These are phyloP conservation scores for Clarias pachynema DNA, from an alignment of 2,797 vertebrate genomes.

Conservation along the genomic window DNA sequence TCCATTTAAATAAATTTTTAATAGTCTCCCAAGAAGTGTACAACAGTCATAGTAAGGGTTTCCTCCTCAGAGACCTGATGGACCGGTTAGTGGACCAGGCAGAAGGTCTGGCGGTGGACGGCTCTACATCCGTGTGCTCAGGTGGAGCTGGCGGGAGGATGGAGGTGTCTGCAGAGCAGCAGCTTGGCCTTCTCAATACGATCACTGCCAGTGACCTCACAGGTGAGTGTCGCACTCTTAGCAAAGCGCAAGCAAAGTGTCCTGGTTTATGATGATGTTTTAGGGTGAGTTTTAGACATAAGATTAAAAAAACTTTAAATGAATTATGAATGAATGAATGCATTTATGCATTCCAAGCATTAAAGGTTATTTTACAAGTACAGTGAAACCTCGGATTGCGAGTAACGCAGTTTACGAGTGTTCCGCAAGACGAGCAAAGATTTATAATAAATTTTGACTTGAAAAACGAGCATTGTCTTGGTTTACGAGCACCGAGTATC, in stretches of 20 bases:
- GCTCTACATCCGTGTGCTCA: conserved; percentile 85
- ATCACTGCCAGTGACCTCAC: conserved; percentile 95
- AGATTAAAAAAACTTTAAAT: not conserved
- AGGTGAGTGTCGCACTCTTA: conserved; percentile 71
- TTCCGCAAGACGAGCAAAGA: no score
- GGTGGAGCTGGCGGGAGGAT: conserved; percentile 79
- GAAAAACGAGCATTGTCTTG: no score
- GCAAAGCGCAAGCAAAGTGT: not conserved
- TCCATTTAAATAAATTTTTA: not conserved
- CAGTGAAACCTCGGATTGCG: no score
- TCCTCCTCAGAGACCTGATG: conserved; percentile 88
- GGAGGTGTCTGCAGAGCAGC: conserved; percentile 87
- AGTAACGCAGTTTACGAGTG: no score
- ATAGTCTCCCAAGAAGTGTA: not conserved
- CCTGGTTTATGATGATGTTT: not conserved
- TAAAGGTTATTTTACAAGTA: no score
- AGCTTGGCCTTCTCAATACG: conserved; percentile 92
- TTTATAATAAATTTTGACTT: no score
- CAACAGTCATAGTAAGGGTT: not conserved
- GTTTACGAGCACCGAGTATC: no score
- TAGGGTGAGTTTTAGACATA: not conserved
- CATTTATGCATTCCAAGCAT: not conserved
- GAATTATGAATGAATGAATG: no score
- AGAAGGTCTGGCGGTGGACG: conserved; percentile 87
- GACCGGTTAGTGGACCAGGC: conserved; percentile 96